These are phyloP conservation scores for Taphrorychus bicolor DNA, from an alignment of 2,888 invertebrate species.

Conservation along the genomic window DNA sequence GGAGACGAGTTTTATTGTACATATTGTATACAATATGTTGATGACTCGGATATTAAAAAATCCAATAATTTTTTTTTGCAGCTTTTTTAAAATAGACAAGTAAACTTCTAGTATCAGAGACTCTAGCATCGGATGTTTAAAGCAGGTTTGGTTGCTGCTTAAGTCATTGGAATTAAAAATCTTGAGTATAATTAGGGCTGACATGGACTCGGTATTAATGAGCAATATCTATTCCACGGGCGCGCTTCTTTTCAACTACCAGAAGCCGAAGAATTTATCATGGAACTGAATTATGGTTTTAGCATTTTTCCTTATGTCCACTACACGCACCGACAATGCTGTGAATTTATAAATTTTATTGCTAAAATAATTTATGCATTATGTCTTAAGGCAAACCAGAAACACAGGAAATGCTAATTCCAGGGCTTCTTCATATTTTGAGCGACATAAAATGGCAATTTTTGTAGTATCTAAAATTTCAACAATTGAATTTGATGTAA, in stretches of 20 bases:
- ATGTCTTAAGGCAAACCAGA: not conserved
- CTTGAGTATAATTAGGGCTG: slow-evolving; percentile 59
- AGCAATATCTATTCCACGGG: slow-evolving; percentile 58
- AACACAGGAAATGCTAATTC: too few relatives aligned
- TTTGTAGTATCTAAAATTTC: too few relatives aligned
- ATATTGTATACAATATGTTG: not conserved
- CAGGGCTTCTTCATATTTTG: too few relatives aligned
- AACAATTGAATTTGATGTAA: too few relatives aligned
- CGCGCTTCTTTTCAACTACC: slow-evolving; percentile 53
- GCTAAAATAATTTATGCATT: not conserved
- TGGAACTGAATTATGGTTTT: slow-evolving; percentile 58
- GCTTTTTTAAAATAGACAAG: too few relatives aligned
- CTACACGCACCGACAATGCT: not conserved
- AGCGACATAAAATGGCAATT: too few relatives aligned
- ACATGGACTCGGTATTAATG: slow-evolving; percentile 56
- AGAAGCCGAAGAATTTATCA: slow-evolving; percentile 55
- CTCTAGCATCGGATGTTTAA: too few relatives aligned
- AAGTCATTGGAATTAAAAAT: slow-evolving; percentile 58
- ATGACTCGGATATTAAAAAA: too few relatives aligned
- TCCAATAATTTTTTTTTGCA: too few relatives aligned
- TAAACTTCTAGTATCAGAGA: too few relatives aligned
- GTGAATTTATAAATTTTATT: not conserved
- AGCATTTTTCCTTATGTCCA: slow-evolving; percentile 31
- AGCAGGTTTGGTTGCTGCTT: too few relatives aligned
- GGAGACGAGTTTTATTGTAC: not conserved